Evolutionary conservation across 2,113 vertebrate species (phyloP), one percentile per base, ranked within the genome.

Genomic region (Phaethon lepturus): DNA sequence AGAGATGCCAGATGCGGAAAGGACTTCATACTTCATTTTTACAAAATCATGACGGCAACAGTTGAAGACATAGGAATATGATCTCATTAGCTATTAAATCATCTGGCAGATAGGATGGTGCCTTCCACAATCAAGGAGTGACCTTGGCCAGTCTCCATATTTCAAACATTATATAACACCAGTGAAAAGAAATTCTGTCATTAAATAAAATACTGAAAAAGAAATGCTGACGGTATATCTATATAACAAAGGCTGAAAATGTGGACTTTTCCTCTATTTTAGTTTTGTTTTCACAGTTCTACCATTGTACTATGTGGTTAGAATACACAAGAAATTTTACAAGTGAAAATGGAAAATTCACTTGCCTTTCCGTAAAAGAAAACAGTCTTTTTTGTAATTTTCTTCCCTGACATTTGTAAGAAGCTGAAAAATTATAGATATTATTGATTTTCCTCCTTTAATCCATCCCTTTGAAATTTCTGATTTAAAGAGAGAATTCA

Each of bases 1-100:
- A 98, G 98, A 96, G 96, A 98, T 96, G 97, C 98, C 98, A 98
- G 98, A 98, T 98, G 98, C 97, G 4, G 97, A 98, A 97, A 98
- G 94, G 97, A 96, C 98, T 98, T 98, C 98, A 98, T 98, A 97
- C 96, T 98, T 98, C 95, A 98, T 98, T 98, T 98, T 97, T 96
- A 97, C 98, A 98, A 98, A 98, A 98, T 98, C 69, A 47, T 97
- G 95, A 98, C 64, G 86, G 97, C 97, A 97, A 97, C 92, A 96
- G 82, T 97, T 71, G 96, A 98, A 98, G 96, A 97, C 94, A 96
- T 85, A 93, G 97, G 97, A 97, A 96, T 97, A 97, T 97, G 97
- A 98, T 97, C 96, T 98, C 97, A 97, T 97, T 98, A 98, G 96
- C 96, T 98, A 95, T 96, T 97, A 97, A 98, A 97, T 98, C 96